Evolutionary conservation across 1,140 invertebrate species (phyloP).

Genomic region (Lepidostoma basale): DNA sequence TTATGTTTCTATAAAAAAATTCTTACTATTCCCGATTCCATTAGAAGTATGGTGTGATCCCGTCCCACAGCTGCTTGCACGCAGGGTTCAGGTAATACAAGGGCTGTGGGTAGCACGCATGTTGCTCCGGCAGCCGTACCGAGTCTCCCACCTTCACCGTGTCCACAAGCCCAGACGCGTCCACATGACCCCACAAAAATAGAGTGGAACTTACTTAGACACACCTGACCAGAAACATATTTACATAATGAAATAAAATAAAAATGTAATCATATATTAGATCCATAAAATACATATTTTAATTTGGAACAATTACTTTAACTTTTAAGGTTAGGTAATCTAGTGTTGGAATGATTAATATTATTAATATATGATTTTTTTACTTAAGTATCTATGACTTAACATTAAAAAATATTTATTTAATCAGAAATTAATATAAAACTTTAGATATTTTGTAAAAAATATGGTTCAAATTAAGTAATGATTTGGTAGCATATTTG

Average conservation of each 20-base stretch:
- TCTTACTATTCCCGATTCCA: constrained; percentile 59
- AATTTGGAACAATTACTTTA: constrained; percentile 3
- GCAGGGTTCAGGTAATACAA: constrained; percentile 51
- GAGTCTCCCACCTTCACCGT: constrained; percentile 75
- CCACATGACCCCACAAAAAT: constrained; percentile 66
- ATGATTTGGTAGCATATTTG: too few relatives aligned
- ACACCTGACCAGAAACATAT: constrained; percentile 59
- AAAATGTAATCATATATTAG: too few relatives aligned
- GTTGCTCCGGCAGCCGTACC: constrained; percentile 59
- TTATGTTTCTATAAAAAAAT: background rate
- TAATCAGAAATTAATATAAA: constrained; percentile 1
- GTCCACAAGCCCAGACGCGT: constrained; percentile 72
- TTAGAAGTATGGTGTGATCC: constrained; percentile 72
- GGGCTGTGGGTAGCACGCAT: constrained; percentile 34
- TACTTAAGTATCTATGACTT: too few relatives aligned
- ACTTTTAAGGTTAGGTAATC: too few relatives aligned
- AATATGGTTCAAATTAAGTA: too few relatives aligned
- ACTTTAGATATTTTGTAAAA: too few relatives aligned
- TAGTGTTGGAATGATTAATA: too few relatives aligned
- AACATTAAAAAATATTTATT: too few relatives aligned
- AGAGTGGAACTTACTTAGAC: constrained; percentile 75
- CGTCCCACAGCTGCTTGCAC: constrained; percentile 58
- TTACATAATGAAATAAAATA: too few relatives aligned
- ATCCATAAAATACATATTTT: background rate
- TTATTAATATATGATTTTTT: too few relatives aligned